Conservation (phyloP, 2,113 vertebrate genomes). For the Ptilonorhynchus violaceus region DNA sequence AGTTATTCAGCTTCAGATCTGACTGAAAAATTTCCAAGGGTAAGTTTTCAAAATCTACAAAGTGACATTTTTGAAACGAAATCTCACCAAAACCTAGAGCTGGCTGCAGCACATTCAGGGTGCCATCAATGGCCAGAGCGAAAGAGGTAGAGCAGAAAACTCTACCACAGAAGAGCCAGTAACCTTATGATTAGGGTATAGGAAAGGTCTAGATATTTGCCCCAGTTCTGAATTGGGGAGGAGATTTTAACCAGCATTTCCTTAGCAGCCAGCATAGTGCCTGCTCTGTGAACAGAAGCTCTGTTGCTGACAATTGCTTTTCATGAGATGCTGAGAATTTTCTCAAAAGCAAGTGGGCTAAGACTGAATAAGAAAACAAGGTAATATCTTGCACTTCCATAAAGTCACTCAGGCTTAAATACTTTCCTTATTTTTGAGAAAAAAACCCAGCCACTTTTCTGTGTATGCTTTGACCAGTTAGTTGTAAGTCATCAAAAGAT, state of each 20-base stretch:
- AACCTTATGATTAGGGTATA: background rate
- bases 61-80: background rate
- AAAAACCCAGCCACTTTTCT: fast-evolving
- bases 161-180: background rate
- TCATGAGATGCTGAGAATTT: background rate
- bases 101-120: background rate
- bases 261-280: background rate
- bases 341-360: background rate
- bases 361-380: background rate
- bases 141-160: background rate
- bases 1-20: background rate
- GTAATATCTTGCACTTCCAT: background rate
- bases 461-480: background rate
- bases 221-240: background rate
- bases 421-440: background rate
- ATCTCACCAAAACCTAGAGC: background rate
- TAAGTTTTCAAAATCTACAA: background rate
- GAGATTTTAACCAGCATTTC: background rate
- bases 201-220: background rate
- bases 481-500: background rate
- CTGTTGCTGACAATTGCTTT: background rate
- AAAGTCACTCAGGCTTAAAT: background rate
- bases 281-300: background rate
- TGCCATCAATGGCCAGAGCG: background rate
- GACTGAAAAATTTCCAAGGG: background rate